Evolutionary conservation across 2,888 invertebrate genomes (phyloP), one percentile per base, ranked within the genome.

Genomic region (Apodemia duryi): DNA sequence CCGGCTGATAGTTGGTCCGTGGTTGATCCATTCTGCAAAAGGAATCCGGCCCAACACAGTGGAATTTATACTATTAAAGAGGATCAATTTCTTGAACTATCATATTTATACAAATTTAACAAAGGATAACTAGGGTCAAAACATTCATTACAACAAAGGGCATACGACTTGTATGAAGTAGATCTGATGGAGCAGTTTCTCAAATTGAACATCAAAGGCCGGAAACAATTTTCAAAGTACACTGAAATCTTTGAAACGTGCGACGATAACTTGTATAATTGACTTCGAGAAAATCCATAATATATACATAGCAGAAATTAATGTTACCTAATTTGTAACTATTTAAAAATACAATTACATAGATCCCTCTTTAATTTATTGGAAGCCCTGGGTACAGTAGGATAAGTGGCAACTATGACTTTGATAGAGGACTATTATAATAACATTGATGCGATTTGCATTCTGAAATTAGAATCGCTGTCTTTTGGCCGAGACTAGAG

Each of bases 141-240:
- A 60, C 57, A 60, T 60, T n/a, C 32, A 32, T 60, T 60, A 60
- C n/a, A 60, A 60, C 57, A 35, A 60, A 35, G 35, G 57, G 29
- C 32, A 32, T 60, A 35, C n/a, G 35, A 32, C 35, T 60, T 60
- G 35, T 60, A 60, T 6, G 35, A 35, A 60, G 13, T 35, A 60
- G 35, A 7, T 6, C 13, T 60, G 57, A 60, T 60, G 57, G 57
- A 60, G 32, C 32, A n/a, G 35, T 32, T 32, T 60, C 57, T 35
- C 35, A 60, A 60, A 60, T 60, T 60, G 28, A 13, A 60, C 6
- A 32, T 35, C 32, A 32, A 32, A 35, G 6, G 57, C 7, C 32
- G 21, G 49, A 51, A 60, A 60, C 57, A 35, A 13, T 13, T 60
- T 29, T 10, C 29, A 54, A 54, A 54, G 54, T n/a, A 54, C 28